Evolutionary conservation across 2,113 vertebrate species (phyloP).

Genomic region (Hippocampus mohnikei): DNA sequence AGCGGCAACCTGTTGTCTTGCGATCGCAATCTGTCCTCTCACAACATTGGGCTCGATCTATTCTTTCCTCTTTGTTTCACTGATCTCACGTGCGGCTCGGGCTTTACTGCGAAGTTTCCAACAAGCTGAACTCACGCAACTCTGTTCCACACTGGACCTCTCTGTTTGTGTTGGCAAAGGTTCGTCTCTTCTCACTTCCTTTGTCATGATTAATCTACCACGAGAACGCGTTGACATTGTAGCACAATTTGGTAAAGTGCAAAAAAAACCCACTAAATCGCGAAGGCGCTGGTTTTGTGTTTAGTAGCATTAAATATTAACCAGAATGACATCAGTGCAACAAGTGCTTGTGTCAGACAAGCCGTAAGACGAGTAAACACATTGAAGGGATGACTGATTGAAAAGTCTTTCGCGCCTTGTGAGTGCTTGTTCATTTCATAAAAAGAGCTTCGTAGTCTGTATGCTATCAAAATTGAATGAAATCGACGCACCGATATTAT

Average conservation of each 20-base stretch:
- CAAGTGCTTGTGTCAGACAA: neutral
- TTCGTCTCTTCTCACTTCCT: constrained; percentile 20
- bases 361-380: neutral
- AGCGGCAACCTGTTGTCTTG: constrained; percentile 5
- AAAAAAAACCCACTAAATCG: neutral
- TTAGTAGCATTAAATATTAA: neutral
- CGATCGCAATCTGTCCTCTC: constrained; percentile 12
- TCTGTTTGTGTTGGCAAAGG: constrained; percentile 10
- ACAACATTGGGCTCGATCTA: constrained; percentile 16
- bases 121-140: constrained; percentile 12
- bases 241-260: neutral
- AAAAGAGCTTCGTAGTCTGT: neutral
- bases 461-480: no score
- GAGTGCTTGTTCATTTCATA: constrained; percentile 2
- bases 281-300: neutral
- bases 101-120: constrained; percentile 15
- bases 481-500: no score
- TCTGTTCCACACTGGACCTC: neutral
- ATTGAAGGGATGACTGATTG: no score
- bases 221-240: neutral
- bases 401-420: neutral
- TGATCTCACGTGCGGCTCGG: constrained; percentile 24
- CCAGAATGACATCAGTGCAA: neutral
- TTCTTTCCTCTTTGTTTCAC: constrained; percentile 15
- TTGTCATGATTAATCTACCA: neutral